Conservation (phyloP, 2,888 invertebrate genomes). For the Orthosia cruda region DNA sequence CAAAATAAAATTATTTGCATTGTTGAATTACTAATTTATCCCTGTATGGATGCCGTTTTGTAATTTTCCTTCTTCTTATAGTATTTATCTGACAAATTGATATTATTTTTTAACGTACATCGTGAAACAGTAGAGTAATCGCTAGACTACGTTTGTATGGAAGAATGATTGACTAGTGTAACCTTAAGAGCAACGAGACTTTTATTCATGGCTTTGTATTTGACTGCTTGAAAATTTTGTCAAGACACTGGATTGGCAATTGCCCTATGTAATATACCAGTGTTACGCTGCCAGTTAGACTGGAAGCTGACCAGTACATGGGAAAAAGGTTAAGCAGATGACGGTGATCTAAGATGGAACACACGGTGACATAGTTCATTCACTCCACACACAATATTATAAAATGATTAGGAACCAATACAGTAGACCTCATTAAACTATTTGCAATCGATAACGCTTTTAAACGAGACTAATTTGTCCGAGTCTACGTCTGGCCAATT, state of each 20-base stretch:
- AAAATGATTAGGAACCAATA: conserved; percentile 13
- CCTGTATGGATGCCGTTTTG: too few species aligned
- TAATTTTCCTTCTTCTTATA: too few species aligned
- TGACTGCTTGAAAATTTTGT: not conserved
- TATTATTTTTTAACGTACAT: too few species aligned
- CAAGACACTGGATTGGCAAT: not conserved
- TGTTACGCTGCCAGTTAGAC: not conserved
- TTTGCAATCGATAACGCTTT: conserved; percentile 40
- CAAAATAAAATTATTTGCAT: too few species aligned
- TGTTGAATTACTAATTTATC: too few species aligned
- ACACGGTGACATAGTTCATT: conserved; percentile 5
- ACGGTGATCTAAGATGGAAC: too few species aligned
- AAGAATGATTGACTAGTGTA: too few species aligned
- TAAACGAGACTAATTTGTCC: conserved; percentile 47
- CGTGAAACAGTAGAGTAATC: too few species aligned
- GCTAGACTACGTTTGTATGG: too few species aligned
- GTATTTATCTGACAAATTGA: too few species aligned
- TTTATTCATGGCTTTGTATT: not conserved
- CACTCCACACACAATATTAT: not conserved
- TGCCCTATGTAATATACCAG: not conserved
- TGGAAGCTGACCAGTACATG: not conserved
- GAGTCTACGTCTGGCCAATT: conserved; percentile 1
- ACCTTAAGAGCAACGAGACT: not conserved
- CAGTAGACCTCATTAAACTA: conserved; percentile 26
- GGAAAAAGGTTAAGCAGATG: not conserved